phyloP scores from a whole-genome alignment of 2,113 vertebrate genomes.

The Circaetus cinerascens region DNA sequence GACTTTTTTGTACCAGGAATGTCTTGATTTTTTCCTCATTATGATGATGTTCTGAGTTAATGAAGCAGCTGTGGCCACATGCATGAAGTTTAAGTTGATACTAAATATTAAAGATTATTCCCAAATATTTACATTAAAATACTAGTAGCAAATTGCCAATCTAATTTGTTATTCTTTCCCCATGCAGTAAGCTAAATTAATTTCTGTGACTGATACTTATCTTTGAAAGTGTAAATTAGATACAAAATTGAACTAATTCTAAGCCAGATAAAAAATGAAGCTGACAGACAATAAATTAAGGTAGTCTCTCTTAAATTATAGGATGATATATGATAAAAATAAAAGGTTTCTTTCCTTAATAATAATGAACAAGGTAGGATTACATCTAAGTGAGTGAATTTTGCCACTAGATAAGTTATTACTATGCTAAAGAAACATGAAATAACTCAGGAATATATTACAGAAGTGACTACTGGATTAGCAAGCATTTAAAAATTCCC shows the following conservation, averaged over 20 bases:
- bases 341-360: not conserved
- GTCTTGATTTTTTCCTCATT: not conserved
- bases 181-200: not conserved
- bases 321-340: not conserved
- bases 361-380: not conserved
- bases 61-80: not conserved
- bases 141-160: not conserved
- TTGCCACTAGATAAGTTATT: not conserved
- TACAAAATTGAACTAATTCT: not conserved
- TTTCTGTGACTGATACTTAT: not conserved
- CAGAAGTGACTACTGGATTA: not conserved
- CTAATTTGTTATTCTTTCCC: not conserved
- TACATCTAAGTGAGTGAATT: not conserved
- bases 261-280: not conserved
- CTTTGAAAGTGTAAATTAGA: not conserved
- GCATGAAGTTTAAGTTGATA: not conserved
- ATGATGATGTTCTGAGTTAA: not conserved
- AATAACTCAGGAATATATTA: conserved; percentile 8
- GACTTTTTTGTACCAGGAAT: not conserved
- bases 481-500: not conserved
- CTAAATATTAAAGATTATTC: not conserved
- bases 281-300: not conserved
- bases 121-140: not conserved
- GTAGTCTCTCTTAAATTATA: not conserved
- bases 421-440: not conserved